Evolutionary conservation across 2,797 vertebrate species (phyloP).

Genomic region (Vespertilio murinus): DNA sequence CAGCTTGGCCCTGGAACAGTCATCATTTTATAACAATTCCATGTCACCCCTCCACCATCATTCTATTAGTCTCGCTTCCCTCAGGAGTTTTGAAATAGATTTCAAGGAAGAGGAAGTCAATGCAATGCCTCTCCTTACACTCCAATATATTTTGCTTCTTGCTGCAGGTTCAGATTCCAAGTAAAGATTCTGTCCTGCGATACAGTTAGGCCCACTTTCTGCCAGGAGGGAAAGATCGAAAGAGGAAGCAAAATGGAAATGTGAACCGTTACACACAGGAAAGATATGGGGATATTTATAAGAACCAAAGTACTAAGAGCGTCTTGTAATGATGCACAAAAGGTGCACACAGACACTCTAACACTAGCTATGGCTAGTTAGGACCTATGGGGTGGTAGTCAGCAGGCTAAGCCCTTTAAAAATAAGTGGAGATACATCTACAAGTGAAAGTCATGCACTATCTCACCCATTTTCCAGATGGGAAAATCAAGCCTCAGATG

Average conservation of each 20-base stretch:
- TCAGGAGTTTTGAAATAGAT: constrained; percentile 59
- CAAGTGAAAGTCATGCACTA: not conserved
- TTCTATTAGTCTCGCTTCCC: constrained; percentile 68
- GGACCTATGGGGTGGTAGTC: not conserved
- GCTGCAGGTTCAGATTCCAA: constrained; percentile 34
- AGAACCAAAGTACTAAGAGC: not conserved
- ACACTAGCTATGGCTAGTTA: not conserved
- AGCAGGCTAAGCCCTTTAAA: not conserved
- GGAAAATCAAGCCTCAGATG: not conserved
- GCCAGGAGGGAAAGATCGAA: not conserved
- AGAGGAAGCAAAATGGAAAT: constrained; percentile 26
- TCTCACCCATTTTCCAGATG: not conserved
- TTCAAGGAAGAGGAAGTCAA: constrained; percentile 79
- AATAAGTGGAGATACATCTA: not conserved
- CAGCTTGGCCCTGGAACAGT: constrained; percentile 35
- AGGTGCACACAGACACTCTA: not conserved
- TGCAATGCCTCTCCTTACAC: constrained; percentile 61
- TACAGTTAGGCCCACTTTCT: not conserved
- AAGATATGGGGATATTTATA: not conserved
- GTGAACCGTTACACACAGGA: not conserved
- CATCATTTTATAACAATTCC: not conserved
- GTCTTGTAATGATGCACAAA: not conserved
- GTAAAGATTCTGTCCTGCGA: not conserved
- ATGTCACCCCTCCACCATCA: not conserved
- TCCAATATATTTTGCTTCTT: not conserved